phyloP scores from a whole-genome alignment of 2,113 vertebrate genomes.

The Peucedramus taeniatus region DNA sequence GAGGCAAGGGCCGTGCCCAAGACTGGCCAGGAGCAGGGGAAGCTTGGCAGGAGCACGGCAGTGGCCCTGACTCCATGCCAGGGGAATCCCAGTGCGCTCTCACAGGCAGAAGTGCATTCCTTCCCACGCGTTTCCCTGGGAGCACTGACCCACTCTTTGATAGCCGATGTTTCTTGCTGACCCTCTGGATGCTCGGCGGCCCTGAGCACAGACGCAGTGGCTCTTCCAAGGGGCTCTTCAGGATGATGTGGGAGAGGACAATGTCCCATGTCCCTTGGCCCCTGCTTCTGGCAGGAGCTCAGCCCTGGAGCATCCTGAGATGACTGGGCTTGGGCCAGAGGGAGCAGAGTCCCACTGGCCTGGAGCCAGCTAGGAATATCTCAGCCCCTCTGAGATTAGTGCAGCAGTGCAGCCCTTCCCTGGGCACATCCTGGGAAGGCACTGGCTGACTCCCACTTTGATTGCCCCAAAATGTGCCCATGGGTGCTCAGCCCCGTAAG shows the following conservation, averaged over 20 bases:
- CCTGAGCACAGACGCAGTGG: background rate
- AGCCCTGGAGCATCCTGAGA: background rate
- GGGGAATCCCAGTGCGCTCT: constrained; percentile 28
- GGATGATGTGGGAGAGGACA: rapidly evolving
- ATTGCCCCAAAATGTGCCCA: rapidly evolving
- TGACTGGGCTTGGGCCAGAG: rapidly evolving
- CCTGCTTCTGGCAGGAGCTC: background rate
- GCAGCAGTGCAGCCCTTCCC: background rate
- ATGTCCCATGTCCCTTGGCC: background rate
- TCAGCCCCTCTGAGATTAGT: rapidly evolving
- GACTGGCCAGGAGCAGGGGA: background rate
- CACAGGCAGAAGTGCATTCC: background rate
- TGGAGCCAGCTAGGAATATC: background rate
- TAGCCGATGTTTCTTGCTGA: background rate
- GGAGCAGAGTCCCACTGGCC: background rate
- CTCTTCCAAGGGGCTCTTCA: background rate
- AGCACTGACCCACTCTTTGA: background rate
- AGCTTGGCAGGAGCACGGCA: background rate
- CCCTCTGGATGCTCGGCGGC: background rate
- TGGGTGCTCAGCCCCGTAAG: background rate
- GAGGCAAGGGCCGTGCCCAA: background rate
- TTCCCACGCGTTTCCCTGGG: constrained; percentile 53
- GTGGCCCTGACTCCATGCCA: background rate
- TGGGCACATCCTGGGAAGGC: rapidly evolving
- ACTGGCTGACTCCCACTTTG: rapidly evolving